Conservation (phyloP, 2,113 vertebrate species). For the Grus americana region DNA sequence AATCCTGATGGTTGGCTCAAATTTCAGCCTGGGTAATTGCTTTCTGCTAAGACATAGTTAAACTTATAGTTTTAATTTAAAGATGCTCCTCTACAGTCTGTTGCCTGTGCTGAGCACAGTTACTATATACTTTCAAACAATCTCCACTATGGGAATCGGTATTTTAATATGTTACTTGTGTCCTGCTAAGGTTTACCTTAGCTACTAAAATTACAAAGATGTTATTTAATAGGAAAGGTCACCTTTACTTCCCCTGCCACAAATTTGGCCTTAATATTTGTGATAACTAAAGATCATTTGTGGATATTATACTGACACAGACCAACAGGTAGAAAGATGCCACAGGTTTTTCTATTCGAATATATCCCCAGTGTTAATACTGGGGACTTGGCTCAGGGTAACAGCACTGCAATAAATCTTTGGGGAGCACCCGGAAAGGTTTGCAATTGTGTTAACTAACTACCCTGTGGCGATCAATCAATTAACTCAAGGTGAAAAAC, state of each 20-base stretch:
- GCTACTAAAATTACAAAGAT: neutral
- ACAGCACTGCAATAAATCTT: neutral
- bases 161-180: neutral
- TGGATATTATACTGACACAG: neutral
- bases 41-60: slow-evolving; percentile 28
- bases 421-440: neutral
- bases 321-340: neutral
- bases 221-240: neutral
- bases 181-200: neutral
- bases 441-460: neutral
- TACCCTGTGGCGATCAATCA: slow-evolving; percentile 1
- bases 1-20: slow-evolving; percentile 3
- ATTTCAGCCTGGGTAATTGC: slow-evolving; percentile 53
- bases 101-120: neutral
- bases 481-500: slow-evolving; percentile 45
- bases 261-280: neutral
- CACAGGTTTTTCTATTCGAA: neutral
- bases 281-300: neutral
- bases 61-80: slow-evolving; percentile 40
- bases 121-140: neutral
- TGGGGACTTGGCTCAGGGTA: neutral
- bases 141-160: neutral
- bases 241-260: neutral
- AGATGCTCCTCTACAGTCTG: neutral
- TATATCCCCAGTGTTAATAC: accelerated